Evolutionary conservation across 2,888 invertebrate species (phyloP).

Genomic region (Melipona bicolor): DNA sequence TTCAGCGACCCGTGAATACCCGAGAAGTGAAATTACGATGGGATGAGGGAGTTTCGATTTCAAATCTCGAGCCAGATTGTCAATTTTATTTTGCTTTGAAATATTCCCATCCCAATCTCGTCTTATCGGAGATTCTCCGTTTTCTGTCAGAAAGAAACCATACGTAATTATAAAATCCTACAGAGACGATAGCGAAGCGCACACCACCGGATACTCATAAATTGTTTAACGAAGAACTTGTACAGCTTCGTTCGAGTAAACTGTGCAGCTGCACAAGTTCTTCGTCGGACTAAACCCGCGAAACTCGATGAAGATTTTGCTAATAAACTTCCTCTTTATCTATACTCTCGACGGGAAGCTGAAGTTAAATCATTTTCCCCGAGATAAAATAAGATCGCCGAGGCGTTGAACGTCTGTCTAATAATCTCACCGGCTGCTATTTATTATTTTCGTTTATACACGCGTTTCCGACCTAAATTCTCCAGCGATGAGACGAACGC

Average conservation of each 20-base stretch:
- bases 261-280: not conserved
- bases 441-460: too few species aligned
- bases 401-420: not conserved
- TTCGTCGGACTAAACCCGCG: too few species aligned
- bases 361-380: not conserved
- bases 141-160: not conserved
- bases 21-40: not conserved
- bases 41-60: too few species aligned
- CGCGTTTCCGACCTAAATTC: not conserved
- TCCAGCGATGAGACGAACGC: not conserved
- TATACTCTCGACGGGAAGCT: not conserved
- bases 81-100: not conserved
- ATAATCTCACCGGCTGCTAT: not conserved
- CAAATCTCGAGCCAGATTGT: not conserved
- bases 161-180: not conserved
- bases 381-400: not conserved
- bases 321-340: conserved; percentile 11
- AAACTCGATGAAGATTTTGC: conserved; percentile 7
- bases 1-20: not conserved
- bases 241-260: conserved; percentile 8
- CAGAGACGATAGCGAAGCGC: not conserved
- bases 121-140: not conserved
- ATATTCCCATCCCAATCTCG: not conserved
- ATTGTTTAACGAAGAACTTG: conserved; percentile 10
- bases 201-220: not conserved